Evolutionary conservation across 2,888 invertebrate species (phyloP), one percentile per base, ranked within the genome.

Genomic region (Lepidochitona cinerea): DNA sequence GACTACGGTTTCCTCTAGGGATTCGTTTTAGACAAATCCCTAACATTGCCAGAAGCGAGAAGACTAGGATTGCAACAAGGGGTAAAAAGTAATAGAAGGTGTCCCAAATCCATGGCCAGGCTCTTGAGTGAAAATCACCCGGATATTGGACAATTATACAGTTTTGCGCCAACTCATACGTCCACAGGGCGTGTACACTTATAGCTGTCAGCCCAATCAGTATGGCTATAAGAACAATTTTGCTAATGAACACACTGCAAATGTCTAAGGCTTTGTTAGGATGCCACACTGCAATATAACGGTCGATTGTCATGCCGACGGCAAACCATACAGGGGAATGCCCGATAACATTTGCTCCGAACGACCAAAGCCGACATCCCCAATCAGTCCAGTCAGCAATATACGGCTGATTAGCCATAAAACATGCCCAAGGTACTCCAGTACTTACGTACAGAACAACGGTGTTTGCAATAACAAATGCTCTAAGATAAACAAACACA

Each of bases 101-200:
- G 37, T 76, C 78, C 7, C 75, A 72, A 3, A 76, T 66, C 72
- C 70, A 72, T 7, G 78, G 78, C 78, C 78, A 78, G 29, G 72
- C 74, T 12, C 52, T 68, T 5, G 76, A 73, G 54, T 73, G 67
- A 68, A 77, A 75, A 68, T 71, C 71, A 1, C 59, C 64, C 14
- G 37, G 41, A 35, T 37, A 18, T 3, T 18, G 66, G 7, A 71
- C 18, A 59, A 66, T 66, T 2, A 67, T 35, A 37, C 74, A 71
- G 32, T 52, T 54, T 2, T 26, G 37, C 5, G 36, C 49, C 32
- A 78, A 53, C 23, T 74, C 73, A 41, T 74, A 78, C 7, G 71
- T 78, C 78, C 78, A 78, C 78, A 78, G 70, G 36, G 78, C 67
- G 65, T 78, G 78, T 14, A 78, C 67, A 41, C 72, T 71, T 65